A percentile compares a stretch with the other conserved stretches of the same genome.
These are phyloP conservation scores for Limulus polyphemus DNA, from an alignment of 2,888 invertebrate genomes.

Conservation along the genomic window DNA sequence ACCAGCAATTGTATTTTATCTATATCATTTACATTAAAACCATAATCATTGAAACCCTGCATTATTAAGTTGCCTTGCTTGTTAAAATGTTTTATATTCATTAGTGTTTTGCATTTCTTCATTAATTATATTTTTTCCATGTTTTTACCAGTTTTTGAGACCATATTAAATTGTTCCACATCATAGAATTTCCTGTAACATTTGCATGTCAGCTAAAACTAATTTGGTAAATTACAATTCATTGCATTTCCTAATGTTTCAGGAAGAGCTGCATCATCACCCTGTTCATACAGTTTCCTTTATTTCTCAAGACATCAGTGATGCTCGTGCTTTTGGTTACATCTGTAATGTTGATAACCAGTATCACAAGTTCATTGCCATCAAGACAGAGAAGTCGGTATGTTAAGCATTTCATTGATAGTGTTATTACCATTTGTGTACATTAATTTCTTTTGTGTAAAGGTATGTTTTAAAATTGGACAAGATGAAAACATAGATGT, in stretches of 20 bases:
- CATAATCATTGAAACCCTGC: too few relatives aligned
- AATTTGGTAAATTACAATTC: conserved; percentile 1
- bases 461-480: neutral
- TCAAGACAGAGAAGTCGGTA: conserved; percentile 96
- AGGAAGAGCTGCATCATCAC: conserved; percentile 92
- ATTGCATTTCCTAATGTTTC: conserved; percentile 18
- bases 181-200: too few relatives aligned
- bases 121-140: too few relatives aligned
- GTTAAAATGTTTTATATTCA: too few relatives aligned
- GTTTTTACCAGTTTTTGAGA: too few relatives aligned
- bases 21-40: too few relatives aligned
- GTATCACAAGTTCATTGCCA: conserved; percentile 94
- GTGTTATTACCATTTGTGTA: neutral
- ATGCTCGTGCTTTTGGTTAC: conserved; percentile 94
- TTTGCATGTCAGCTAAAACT: neutral
- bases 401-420: conserved; percentile 14
- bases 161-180: too few relatives aligned
- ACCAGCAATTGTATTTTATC: too few relatives aligned
- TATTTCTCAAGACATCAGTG: conserved; percentile 95
- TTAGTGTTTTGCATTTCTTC: too few relatives aligned
- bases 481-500: neutral
- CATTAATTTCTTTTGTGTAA: neutral
- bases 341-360: conserved; percentile 93
- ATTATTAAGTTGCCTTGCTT: too few relatives aligned
- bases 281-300: conserved; percentile 98